Base-by-base conservation (phyloP, 2,797 vertebrate genomes). In the Mus spretus region DNA sequence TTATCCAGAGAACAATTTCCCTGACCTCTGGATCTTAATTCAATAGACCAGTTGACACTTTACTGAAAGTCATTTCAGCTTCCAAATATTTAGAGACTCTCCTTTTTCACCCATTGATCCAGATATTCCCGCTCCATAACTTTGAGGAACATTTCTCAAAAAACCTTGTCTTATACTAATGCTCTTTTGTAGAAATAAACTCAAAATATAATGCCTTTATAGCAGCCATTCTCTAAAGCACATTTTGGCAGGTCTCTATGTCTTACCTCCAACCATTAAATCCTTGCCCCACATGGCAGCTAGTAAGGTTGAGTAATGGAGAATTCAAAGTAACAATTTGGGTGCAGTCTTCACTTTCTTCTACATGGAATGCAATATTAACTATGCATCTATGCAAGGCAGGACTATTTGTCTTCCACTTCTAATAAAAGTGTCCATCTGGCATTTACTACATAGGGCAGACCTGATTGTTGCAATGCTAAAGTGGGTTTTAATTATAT, bases 401-500 rank as follows among this genome's bases (percentile, higher is more conserved):
- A 1, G 2, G 19, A 2, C n/a, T 37, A 5, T 92, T 12, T 96
- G 67, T 20, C 55, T 95, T 77, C 9, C 24, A 5, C 88, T 95
- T 92, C 37, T 95, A 57, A 81, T 72, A 20, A 5, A 53, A 1
- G 44, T 31, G 22, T 74, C 83, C 70, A 85, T 88, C 26, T 44
- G n/a, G 44, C 1, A 7, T 9, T 47, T 57, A 96, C 7, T 75
- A 86, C 59, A 70, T 67, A 86, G 17, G n/a, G 24, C 11, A 40
- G n/a, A 0, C 53, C 22, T 77, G 55, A 87, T 19, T 19, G 31
- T 1, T 94, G 26, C 63, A 93, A 86, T 63, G 47, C 26, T 96
- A 83, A 85, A 50, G 9, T 83, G 70, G 53, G 34, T 79, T 92
- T 94, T 95, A 87, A 90, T 92, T 90, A 65, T 55, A 80, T 80